Evolutionary conservation across 2,797 vertebrate species (phyloP), one percentile per base, ranked within the genome.

Genomic region (Pseudochromis fuscus): DNA sequence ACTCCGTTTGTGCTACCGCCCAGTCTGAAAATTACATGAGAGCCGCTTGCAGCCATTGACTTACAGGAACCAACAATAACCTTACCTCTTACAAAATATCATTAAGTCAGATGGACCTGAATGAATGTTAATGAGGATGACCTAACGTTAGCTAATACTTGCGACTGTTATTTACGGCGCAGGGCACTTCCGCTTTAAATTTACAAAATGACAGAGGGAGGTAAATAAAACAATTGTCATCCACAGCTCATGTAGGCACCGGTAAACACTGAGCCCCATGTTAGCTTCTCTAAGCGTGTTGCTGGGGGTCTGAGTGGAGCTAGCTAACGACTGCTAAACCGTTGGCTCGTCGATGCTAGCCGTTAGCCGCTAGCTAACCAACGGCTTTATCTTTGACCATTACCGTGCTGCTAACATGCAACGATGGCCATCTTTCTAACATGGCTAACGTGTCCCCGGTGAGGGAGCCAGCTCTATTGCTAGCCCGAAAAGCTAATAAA

Each of bases 391-490:
- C 63, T 73, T 11, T 31, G 28, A 49, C 18, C 57, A 49, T 28
- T 3, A 6, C 33, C 13, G 40, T 31, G 48, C 9, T 45, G 77
- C 74, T 72, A 82, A 75, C 71, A 83, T 57, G 37, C 58, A 79
- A 57, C 52, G 76, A 85, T 86, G 83, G 90, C 90, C 88, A 84
- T 89, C 66, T 84, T 87, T 79, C 60, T 49, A 79, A 79, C 57
- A 74, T 46, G 68, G 83, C 87, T 87, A 90, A 67, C 75, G 33
- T 52, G 19, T 30, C 33, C 45, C n/a, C 51, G 50, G 66, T 55
- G 52, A 65, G 71, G 57, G 23, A 28, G 68, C 60, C 75, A 66
- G 75, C 73, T 66, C 0, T 21, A 7, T n/a, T 3, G 77, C 68
- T 87, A 80, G 42, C 78, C 8, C 6, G 4, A 3, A 18, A n/a